A percentile compares a stretch with the other conserved stretches of the same genome.
Conservation (phyloP, 2,113 vertebrate genomes). For the Gorsachius goisagi region DNA sequence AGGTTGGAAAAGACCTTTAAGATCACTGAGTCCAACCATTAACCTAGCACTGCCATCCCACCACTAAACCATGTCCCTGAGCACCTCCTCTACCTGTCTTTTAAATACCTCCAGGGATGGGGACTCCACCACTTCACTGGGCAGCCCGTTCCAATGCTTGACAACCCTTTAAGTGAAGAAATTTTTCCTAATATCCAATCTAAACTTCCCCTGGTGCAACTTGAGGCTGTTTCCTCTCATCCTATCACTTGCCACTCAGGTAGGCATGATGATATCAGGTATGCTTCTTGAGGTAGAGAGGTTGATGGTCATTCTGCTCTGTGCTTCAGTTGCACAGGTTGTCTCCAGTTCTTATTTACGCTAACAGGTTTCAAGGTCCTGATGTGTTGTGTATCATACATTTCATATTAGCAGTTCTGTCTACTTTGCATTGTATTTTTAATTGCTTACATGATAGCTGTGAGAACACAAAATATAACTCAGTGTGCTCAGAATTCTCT, state of each 20-base stretch:
- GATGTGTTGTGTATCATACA: not conserved
- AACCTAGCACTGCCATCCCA: not conserved
- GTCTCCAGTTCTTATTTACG: not conserved
- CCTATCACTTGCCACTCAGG: not conserved
- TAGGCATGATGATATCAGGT: not conserved
- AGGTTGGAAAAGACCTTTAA: not conserved
- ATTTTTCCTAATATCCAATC: not conserved
- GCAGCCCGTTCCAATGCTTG: not conserved
- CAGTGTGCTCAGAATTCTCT: not conserved
- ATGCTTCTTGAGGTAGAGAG: not conserved
- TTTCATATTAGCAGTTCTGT: not conserved
- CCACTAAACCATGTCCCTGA: not conserved
- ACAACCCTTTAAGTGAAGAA: not conserved
- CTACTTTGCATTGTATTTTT: not conserved
- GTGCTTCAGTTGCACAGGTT: not conserved
- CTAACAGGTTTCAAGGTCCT: not conserved
- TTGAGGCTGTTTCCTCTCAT: not conserved
- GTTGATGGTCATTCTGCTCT: not conserved
- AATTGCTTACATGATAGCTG: constrained; percentile 15
- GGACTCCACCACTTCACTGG: not conserved
- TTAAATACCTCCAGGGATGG: not conserved
- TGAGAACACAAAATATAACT: constrained; percentile 9
- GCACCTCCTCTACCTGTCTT: fast-evolving
- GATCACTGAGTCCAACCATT: not conserved
- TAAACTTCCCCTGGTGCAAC: not conserved